These are phyloP conservation scores for Oreochromis grahami DNA, from an alignment of 2,797 vertebrate species.

Conservation along the genomic window DNA sequence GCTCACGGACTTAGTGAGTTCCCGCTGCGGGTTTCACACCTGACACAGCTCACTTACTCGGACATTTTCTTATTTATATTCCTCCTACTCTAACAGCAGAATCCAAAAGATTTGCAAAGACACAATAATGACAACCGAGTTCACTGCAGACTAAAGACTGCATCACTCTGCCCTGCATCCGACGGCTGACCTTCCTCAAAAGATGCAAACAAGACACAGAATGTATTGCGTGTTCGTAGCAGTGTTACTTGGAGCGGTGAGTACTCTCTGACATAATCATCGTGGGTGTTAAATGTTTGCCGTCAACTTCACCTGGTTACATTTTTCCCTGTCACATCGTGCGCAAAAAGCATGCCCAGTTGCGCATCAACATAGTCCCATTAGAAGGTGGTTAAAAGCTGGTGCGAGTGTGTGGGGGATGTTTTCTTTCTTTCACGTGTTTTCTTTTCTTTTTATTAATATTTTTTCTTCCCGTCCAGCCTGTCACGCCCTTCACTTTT, in stretches of 20 bases:
- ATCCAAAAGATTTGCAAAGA: not conserved
- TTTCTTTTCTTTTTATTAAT: not conserved
- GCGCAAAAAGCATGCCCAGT: conserved; percentile 1
- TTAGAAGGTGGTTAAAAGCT: not conserved
- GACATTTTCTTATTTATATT: not conserved
- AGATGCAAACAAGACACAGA: conserved; percentile 29
- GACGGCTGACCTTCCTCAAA: not conserved
- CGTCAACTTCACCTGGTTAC: not conserved
- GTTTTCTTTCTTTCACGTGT: not conserved
- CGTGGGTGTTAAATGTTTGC: not conserved
- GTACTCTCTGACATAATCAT: conserved; percentile 24
- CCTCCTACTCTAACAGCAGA: not conserved
- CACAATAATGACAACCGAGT: conserved; percentile 41
- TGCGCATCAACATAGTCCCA: not conserved
- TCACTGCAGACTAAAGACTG: conserved; percentile 12
- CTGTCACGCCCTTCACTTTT: not conserved
- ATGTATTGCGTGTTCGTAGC: conserved; percentile 60
- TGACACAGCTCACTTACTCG: not conserved
- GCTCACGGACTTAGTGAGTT: conserved; percentile 4
- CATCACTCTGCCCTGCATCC: conserved; percentile 32
- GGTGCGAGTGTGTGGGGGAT: not conserved
- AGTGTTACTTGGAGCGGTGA: conserved; percentile 70
- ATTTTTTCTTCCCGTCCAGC: not conserved
- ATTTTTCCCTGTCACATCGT: not conserved
- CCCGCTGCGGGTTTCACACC: not conserved